These are phyloP conservation scores for Amblyjoppa proteus DNA, from an alignment of 2,888 invertebrate species.

Conservation along the genomic window DNA sequence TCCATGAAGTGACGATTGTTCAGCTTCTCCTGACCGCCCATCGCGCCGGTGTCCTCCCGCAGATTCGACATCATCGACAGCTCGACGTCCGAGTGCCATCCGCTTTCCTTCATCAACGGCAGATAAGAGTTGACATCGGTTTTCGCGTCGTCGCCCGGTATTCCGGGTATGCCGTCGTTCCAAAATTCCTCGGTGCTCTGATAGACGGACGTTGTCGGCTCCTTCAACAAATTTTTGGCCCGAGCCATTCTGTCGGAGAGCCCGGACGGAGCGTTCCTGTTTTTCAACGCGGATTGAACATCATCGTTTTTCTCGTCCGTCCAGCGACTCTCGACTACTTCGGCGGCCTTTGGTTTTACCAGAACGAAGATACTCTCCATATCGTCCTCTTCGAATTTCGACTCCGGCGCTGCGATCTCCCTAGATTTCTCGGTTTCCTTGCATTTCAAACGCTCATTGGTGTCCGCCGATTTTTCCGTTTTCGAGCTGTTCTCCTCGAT, in stretches of 20 bases:
- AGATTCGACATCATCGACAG: slow-evolving; percentile 44
- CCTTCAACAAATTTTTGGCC: slow-evolving; percentile 6
- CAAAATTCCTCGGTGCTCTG: slow-evolving; percentile 27
- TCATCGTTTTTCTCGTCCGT: neutral
- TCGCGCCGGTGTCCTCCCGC: neutral
- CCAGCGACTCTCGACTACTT: neutral
- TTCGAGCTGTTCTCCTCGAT: neutral
- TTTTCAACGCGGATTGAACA: neutral
- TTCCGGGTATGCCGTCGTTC: slow-evolving; percentile 43
- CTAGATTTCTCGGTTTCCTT: neutral
- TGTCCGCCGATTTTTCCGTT: neutral
- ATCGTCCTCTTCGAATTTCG: neutral
- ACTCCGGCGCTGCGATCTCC: neutral
- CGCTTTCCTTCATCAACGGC: slow-evolving; percentile 48
- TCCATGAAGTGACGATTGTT: slow-evolving; percentile 15
- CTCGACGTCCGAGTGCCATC: slow-evolving; percentile 62
- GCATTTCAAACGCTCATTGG: neutral
- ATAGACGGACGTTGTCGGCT: neutral
- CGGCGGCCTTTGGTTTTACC: neutral
- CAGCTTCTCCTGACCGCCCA: neutral
- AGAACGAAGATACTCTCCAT: neutral
- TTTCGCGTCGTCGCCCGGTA: slow-evolving; percentile 32
- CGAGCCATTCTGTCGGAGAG: slow-evolving; percentile 1
- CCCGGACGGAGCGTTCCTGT: neutral
- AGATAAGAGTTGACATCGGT: slow-evolving; percentile 7